A percentile compares a stretch with the other conserved stretches of the same genome.
Conservation (phyloP, 2,797 vertebrate species). For the Poeciliopsis infans region DNA sequence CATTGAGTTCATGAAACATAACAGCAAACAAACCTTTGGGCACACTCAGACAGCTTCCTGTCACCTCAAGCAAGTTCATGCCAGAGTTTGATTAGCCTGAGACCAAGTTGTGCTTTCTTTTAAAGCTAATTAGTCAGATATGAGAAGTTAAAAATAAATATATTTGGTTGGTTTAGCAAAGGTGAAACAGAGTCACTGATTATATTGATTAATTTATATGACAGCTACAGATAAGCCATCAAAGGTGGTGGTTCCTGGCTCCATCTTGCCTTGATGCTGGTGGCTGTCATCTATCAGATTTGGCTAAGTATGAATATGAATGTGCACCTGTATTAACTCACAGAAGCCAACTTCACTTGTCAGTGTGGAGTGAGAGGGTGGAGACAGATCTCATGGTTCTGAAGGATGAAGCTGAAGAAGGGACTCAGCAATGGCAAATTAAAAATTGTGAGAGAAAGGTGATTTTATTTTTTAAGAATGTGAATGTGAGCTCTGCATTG, state of each 20-base stretch:
- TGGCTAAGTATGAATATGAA: slow-evolving; percentile 27
- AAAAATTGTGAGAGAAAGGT: slow-evolving; percentile 17
- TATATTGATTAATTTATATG: slow-evolving; percentile 32
- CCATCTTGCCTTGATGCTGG: slow-evolving; percentile 15
- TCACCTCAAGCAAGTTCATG: slow-evolving; percentile 1
- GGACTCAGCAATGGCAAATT: slow-evolving; percentile 26
- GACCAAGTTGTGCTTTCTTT: neutral
- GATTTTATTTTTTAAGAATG: slow-evolving; percentile 14
- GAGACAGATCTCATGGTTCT: slow-evolving; percentile 9
- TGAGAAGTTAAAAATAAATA: neutral
- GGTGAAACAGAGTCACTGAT: neutral
- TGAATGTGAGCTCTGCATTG: slow-evolving; percentile 4
- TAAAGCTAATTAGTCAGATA: slow-evolving; percentile 17
- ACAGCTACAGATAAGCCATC: slow-evolving; percentile 30
- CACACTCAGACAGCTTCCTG: slow-evolving; percentile 7
- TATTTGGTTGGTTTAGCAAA: neutral
- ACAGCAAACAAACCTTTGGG: slow-evolving; percentile 26
- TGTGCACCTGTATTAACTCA: slow-evolving; percentile 16
- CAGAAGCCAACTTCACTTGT: slow-evolving; percentile 14
- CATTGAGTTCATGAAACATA: slow-evolving; percentile 55
- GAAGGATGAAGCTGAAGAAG: slow-evolving; percentile 14
- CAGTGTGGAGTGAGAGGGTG: slow-evolving; percentile 30
- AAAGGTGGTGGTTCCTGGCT: slow-evolving; percentile 18
- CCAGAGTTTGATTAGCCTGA: neutral
- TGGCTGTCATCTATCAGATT: slow-evolving; percentile 42